These are phyloP conservation scores for Laticauda laticaudata DNA, from an alignment of 2,113 vertebrate genomes.

Conservation along the genomic window DNA sequence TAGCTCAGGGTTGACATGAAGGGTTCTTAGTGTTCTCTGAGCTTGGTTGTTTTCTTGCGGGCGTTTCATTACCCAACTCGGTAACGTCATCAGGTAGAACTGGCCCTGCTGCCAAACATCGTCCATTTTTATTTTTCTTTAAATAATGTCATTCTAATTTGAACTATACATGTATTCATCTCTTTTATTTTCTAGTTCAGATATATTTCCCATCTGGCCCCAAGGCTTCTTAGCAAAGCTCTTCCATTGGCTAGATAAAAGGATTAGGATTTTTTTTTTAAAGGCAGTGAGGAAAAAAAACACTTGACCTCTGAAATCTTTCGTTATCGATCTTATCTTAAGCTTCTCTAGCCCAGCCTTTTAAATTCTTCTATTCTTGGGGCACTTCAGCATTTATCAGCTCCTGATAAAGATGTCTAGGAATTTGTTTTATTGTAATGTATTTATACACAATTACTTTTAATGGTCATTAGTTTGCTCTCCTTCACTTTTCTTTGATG, in stretches of 20 bases:
- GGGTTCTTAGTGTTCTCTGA: neutral
- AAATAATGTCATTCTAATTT: neutral
- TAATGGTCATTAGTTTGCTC: conserved; percentile 34
- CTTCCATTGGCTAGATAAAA: neutral
- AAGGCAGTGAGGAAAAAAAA: conserved; percentile 40
- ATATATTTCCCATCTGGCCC: neutral
- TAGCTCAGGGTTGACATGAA: too few relatives aligned
- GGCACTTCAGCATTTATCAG: conserved; percentile 50
- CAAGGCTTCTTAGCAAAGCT: neutral
- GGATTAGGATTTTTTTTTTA: neutral
- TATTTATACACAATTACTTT: conserved; percentile 34
- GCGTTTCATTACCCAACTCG: neutral
- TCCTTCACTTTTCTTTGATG: neutral
- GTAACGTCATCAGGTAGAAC: neutral
- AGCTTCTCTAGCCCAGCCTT: conserved; percentile 42
- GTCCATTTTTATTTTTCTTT: rapidly evolving
- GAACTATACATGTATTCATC: neutral
- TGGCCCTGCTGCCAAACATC: neutral
- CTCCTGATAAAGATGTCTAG: conserved; percentile 54
- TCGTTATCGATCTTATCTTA: conserved; percentile 63
- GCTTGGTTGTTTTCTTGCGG: neutral
- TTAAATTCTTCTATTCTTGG: conserved; percentile 32
- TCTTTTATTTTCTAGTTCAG: neutral
- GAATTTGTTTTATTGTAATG: conserved; percentile 53
- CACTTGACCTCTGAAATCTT: conserved; percentile 57